A percentile compares a stretch with the other conserved stretches of the same genome.
These are phyloP conservation scores for Liolophura sinensis DNA, from an alignment of 1,140 invertebrate species.

Conservation along the genomic window DNA sequence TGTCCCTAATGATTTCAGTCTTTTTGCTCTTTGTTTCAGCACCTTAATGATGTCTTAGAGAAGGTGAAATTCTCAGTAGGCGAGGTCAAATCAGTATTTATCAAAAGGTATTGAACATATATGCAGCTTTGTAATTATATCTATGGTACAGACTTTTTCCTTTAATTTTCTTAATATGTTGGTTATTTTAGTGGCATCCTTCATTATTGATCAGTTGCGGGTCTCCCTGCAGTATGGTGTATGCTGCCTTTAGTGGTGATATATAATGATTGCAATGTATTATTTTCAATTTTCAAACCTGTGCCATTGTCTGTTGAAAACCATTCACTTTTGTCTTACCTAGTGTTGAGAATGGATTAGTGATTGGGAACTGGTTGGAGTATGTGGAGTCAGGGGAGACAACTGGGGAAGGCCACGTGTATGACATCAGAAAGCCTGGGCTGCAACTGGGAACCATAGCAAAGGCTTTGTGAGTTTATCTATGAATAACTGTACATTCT, in stretches of 20 bases:
- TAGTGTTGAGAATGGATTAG: slow-evolving; percentile 1
- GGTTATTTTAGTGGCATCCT: too few species aligned
- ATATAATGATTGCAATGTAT: too few species aligned
- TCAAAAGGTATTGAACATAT: slow-evolving; percentile 33
- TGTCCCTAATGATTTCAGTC: background rate
- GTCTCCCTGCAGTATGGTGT: too few species aligned
- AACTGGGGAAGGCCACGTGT: too few species aligned
- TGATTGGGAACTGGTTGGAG: background rate
- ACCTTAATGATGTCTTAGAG: slow-evolving; percentile 44
- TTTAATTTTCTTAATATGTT: slow-evolving; percentile 2
- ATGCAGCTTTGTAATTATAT: background rate
- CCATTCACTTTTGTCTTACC: background rate
- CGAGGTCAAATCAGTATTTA: slow-evolving; percentile 29
- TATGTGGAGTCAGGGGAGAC: too few species aligned
- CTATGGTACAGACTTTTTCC: background rate
- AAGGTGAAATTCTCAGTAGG: slow-evolving; percentile 27
- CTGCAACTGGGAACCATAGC: too few species aligned
- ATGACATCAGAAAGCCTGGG: too few species aligned
- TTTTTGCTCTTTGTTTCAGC: slow-evolving; percentile 26
- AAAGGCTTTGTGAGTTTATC: too few species aligned
- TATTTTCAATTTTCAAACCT: too few species aligned
- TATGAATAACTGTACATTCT: too few species aligned
- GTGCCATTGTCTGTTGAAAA: background rate
- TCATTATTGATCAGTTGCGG: too few species aligned
- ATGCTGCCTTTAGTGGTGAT: too few species aligned